Evolutionary conservation across 2,113 vertebrate species (phyloP).

Genomic region (Zingel zingel): DNA sequence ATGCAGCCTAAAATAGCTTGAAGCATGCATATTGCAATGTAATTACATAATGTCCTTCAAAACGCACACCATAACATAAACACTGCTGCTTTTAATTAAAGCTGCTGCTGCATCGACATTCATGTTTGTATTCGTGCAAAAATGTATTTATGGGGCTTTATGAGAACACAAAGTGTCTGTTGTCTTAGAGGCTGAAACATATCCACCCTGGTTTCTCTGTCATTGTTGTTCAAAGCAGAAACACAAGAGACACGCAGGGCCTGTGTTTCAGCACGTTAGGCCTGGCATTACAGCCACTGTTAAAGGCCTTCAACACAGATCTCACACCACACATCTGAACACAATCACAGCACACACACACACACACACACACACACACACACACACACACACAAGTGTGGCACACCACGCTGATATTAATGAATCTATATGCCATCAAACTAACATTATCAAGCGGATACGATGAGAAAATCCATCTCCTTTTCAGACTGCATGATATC

Average conservation of each 20-base stretch:
- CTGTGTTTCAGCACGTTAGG: constrained; percentile 17
- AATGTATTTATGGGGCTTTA: background rate
- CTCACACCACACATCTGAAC: background rate
- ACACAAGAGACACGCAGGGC: constrained; percentile 29
- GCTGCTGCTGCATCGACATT: background rate
- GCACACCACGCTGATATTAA: constrained; percentile 14
- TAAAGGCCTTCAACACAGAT: background rate
- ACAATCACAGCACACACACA: background rate
- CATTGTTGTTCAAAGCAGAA: constrained; percentile 22
- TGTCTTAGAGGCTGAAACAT: background rate
- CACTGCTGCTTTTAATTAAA: background rate
- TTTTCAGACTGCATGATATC: background rate
- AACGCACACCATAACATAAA: constrained; percentile 23
- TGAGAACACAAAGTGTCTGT: background rate
- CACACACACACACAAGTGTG: background rate
- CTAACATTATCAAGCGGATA: background rate
- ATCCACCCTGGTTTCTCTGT: background rate
- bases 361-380: background rate
- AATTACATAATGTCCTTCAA: constrained; percentile 59
- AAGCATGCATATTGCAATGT: constrained; percentile 44
- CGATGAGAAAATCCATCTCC: rapidly evolving
- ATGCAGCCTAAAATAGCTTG: constrained; percentile 36
- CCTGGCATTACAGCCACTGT: constrained; percentile 9
- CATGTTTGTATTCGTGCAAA: background rate
- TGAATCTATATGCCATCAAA: background rate